Percentiles rank a stretch among this genome's conserved stretches.
Evolutionary conservation across 2,888 invertebrate genomes (phyloP).

Genomic region (Anthophora plumipes): DNA sequence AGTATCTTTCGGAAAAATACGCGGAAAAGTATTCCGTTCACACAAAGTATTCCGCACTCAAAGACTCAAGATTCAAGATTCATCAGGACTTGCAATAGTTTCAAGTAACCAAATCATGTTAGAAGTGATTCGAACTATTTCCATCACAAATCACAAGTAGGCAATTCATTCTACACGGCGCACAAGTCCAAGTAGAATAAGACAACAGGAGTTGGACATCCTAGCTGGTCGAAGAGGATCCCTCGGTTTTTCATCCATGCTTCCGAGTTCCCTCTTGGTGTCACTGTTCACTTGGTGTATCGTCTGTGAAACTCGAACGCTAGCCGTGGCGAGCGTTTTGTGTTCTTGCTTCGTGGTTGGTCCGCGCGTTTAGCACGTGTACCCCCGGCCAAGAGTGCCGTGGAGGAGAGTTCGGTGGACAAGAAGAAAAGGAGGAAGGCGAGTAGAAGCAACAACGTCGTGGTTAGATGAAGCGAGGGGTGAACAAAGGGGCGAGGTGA

Average conservation of each 20-base stretch:
- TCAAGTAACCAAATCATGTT: no score
- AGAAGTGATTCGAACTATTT: no score
- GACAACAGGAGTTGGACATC: slow-evolving; percentile 6
- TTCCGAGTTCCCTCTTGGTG: not conserved
- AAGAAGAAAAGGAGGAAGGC: slow-evolving; percentile 49
- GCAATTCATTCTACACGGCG: not conserved
- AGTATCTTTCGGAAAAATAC: no score
- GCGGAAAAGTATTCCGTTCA: no score
- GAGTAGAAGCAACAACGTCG: slow-evolving; percentile 52
- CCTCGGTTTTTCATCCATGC: slow-evolving; percentile 13
- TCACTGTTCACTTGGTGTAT: not conserved
- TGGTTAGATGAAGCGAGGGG: slow-evolving; percentile 39
- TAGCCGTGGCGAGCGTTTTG: slow-evolving; percentile 30
- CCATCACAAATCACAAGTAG: not conserved
- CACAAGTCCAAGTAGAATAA: slow-evolving; percentile 4
- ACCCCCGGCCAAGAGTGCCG: slow-evolving; percentile 18
- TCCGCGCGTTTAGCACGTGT: slow-evolving; percentile 65
- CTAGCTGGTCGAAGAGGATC: not conserved
- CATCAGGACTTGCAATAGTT: no score
- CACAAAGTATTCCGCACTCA: no score
- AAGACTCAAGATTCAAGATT: no score
- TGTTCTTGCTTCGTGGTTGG: slow-evolving; percentile 57
- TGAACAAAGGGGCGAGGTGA: slow-evolving; percentile 51
- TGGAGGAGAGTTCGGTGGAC: slow-evolving; percentile 36
- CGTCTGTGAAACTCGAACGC: slow-evolving; percentile 42